Percentiles rank a stretch among this genome's conserved stretches.
These are phyloP conservation scores for Patiria pectinifera DNA, from an alignment of 53 echinoderm and acorn worm species.

Conservation along the genomic window DNA sequence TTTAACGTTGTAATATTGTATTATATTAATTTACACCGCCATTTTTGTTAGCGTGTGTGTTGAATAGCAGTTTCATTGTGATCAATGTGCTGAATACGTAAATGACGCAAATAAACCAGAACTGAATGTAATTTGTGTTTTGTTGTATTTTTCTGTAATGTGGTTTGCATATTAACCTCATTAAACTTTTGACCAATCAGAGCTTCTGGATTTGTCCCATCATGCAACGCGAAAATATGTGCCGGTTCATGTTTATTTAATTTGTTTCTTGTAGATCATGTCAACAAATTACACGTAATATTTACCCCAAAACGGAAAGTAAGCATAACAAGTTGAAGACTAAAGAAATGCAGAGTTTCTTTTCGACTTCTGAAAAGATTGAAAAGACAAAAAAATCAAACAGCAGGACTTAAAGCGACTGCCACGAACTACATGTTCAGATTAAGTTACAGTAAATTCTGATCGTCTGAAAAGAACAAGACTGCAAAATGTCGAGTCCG, in stretches of 20 bases:
- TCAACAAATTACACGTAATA: neutral
- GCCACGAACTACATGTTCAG: slow-evolving; percentile 31
- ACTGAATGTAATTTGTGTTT: slow-evolving; percentile 6
- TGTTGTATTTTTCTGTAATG: neutral
- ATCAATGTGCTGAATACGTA: slow-evolving; percentile 35
- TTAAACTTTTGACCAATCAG: slow-evolving; percentile 51
- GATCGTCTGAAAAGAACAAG: neutral
- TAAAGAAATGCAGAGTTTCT: neutral
- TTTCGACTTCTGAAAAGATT: neutral
- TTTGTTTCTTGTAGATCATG: slow-evolving; percentile 32
- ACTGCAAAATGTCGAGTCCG: slow-evolving; percentile 83
- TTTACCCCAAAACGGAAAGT: neutral
- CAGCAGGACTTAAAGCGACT: neutral
- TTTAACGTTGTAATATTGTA: slow-evolving; percentile 12
- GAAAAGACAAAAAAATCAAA: neutral
- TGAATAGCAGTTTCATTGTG: slow-evolving; percentile 11
- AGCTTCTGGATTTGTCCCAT: slow-evolving; percentile 25
- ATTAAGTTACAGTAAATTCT: neutral
- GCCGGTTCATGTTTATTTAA: neutral
- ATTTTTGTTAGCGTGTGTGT: slow-evolving; percentile 3
- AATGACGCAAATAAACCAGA: slow-evolving; percentile 26
- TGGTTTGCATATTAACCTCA: neutral
- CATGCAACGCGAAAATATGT: slow-evolving; percentile 14
- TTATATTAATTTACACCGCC: slow-evolving; percentile 26
- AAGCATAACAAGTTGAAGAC: neutral